Base-by-base conservation (phyloP, 2,888 invertebrate species). In the Megaustenia siamemsis region DNA sequence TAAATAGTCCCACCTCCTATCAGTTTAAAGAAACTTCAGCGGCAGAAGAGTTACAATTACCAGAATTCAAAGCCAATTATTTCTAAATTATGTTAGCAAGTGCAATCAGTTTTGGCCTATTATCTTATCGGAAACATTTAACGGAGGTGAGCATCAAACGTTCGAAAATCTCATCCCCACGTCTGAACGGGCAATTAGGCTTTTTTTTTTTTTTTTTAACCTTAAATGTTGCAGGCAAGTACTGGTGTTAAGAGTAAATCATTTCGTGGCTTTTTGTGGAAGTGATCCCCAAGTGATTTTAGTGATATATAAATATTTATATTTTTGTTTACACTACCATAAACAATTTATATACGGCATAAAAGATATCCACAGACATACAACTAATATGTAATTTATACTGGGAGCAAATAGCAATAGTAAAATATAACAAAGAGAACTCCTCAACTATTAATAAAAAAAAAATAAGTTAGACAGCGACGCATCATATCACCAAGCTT, bases 71-170 rank as follows among this genome's bases (percentile, higher is more conserved):
- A 40, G 82, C 63, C 82, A 82, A 82, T 82, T 82, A 82, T 82
- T 82, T 75, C 32, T 82, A 75, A 82, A 82, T 82, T 82, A 82
- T 82, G 82, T 75, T 75, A 38, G 82, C 63, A 60, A 82, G 56
- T 82, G 82, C 82, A 75, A 75, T 82, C 75, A 35, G 21, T 63
- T 49, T 18, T 43, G 66, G 56, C 35, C 32, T 53, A 49, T 69
- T 63, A 80, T 80, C 75, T 82, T 82, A 82, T 82, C 82, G 12
- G 60, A 63, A 82, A 73, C 82, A 73, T 82, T 82, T 82, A 60
- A 63, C 49, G 35, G 73, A 35, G 45, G n/a, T 32, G 32, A n/a
- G 73, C 40, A 45, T 82, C 75, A 73, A 75, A 75, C 53, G 75
- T 75, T 75, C 32, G 75, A 82, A 75, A 38, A 40, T 45, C 28